Evolutionary conservation across 2,888 invertebrate genomes (phyloP).

Genomic region (Scaptomyza parva): DNA sequence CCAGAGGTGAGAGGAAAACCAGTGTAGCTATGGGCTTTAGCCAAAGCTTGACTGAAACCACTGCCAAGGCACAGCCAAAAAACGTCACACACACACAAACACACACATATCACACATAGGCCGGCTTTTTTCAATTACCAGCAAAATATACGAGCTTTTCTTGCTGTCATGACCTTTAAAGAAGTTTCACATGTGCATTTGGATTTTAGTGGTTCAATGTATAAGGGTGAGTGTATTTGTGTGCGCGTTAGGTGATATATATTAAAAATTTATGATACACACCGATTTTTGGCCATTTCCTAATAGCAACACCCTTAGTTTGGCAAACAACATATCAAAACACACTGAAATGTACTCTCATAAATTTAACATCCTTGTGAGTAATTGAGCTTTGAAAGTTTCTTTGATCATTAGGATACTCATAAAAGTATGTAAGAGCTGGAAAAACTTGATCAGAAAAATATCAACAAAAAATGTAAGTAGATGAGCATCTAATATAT

Average conservation of each 20-base stretch:
- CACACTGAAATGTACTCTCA: constrained; percentile 29
- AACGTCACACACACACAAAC: constrained; percentile 27
- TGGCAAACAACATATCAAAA: constrained; percentile 53
- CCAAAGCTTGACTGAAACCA: constrained; percentile 67
- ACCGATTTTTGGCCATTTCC: constrained; percentile 32
- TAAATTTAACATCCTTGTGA: constrained; percentile 29
- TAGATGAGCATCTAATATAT: too few species aligned
- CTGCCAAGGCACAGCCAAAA: constrained; percentile 60
- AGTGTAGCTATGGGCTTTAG: constrained; percentile 48
- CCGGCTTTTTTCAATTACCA: constrained; percentile 76
- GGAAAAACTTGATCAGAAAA: not conserved
- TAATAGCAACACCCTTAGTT: constrained; percentile 46
- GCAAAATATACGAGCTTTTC: constrained; percentile 70
- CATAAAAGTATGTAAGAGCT: not conserved
- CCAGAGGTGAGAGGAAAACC: constrained; percentile 47
- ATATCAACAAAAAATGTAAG: not conserved
- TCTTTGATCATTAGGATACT: not conserved
- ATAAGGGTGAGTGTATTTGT: constrained; percentile 7
- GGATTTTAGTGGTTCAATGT: constrained; percentile 6
- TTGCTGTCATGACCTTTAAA: constrained; percentile 73
- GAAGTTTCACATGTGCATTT: constrained; percentile 54
- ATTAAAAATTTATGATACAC: constrained; percentile 68
- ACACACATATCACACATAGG: constrained; percentile 28
- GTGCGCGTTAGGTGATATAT: constrained; percentile 64
- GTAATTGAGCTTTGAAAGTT: constrained; percentile 12